Base-by-base conservation (phyloP, 35 echinoderm and acorn worm genomes). In the Eucidaris tribuloides region DNA sequence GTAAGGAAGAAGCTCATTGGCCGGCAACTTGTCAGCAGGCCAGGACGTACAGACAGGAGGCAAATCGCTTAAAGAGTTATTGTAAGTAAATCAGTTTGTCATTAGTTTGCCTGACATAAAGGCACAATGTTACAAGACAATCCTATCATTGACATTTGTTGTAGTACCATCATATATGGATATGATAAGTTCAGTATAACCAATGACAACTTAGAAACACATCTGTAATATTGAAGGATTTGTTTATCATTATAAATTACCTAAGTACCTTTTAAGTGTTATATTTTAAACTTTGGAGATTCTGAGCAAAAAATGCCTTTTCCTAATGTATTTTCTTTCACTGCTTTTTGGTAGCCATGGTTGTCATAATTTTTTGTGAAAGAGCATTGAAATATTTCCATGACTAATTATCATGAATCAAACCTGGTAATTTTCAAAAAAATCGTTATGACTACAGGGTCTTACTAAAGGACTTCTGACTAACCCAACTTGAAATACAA, bases 1-100 rank as follows among this genome's bases (percentile, higher is more conserved):
- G 90, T 82, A 99, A 90, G 58, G 90, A 90, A 58, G 81, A 57
- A 41, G 90, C 65, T 42, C 96, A 99, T 84, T 99, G 96, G 96
- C 96, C 96, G 23, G 96, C 90, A 46, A 71, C 87, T 15, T 99
- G 96, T 58, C 62, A 90, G 39, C 96, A 99, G 46, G 96, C 96
- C 49, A 63, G 41, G 32, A 50, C 58, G 4, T 99, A 99, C 77
- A 62, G 78, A 36, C 7, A 50, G 2, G 74, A 56, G 9, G 27
- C 45, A 79, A 36, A 78, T 20, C 4, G 59, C 3, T 32, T 33
- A 28, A 33, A 28, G 40, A 13, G 9, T 17, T 7, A 5, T 18
- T 61, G 5, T 6, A 65, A 7, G 30, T 81, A 7, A 17, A 17
- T 13, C 45, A 7, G 19, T 7, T 13, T 7, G 5, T 5, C 7